These are phyloP conservation scores for Simalia tracyae DNA, from an alignment of 2,797 vertebrate species.

Conservation along the genomic window DNA sequence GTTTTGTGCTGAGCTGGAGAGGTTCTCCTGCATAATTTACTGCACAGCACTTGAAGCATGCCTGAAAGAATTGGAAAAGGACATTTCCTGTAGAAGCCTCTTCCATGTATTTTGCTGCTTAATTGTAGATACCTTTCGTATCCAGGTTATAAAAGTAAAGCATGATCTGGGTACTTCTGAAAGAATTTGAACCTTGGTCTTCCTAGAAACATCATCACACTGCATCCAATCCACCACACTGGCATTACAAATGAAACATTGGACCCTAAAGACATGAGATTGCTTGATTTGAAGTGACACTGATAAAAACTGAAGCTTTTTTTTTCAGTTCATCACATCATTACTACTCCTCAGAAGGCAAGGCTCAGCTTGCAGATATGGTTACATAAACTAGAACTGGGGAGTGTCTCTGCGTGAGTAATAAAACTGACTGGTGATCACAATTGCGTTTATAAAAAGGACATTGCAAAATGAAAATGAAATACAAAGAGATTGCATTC, in stretches of 20 bases:
- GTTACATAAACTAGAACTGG: neutral
- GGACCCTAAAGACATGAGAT: too few relatives aligned
- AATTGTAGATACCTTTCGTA: neutral
- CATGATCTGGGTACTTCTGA: neutral
- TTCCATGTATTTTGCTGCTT: neutral
- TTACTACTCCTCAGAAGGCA: neutral
- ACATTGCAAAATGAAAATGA: neutral
- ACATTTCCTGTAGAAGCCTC: neutral
- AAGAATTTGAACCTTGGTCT: neutral
- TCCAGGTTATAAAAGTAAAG: neutral
- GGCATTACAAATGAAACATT: neutral
- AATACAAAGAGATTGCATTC: neutral
- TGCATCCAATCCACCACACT: neutral
- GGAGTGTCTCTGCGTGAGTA: neutral
- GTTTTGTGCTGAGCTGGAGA: neutral
- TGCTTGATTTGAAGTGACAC: neutral
- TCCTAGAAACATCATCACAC: neutral
- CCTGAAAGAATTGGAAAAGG: neutral
- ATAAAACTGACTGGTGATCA: neutral
- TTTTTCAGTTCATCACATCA: neutral
- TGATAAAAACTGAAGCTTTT: neutral
- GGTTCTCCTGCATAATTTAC: too few relatives aligned
- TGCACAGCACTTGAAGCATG: too few relatives aligned
- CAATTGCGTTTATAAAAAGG: neutral
- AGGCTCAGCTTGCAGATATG: neutral